Evolutionary conservation across 2,888 invertebrate genomes (phyloP), one percentile per base, ranked within the genome.

Genomic region (Andrena praecox): DNA sequence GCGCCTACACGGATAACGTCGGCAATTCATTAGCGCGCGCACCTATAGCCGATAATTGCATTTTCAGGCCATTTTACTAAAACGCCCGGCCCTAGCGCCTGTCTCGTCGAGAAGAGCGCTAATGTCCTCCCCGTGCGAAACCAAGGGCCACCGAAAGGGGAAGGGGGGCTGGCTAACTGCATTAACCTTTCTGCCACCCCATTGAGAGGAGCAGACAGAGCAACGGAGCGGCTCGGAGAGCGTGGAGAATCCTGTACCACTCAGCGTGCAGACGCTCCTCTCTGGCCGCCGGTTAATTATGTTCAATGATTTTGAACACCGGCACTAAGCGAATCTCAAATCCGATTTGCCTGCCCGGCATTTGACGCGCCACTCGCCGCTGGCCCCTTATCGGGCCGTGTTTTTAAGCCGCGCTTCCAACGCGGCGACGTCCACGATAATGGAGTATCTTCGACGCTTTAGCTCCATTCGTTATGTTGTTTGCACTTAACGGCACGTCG

Each of bases 41-140:
- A 93, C 92, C 93, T 93, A 93, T 91, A 93, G 92, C 90, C 92
- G 93, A 93, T 93, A 93, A 93, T 93, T 93, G 91, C 91, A 93
- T 93, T 93, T 93, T 92, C 93, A 91, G 87, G 91, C 91, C 93
- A 93, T 93, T 93, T 93, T 93, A 91, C 92, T 92, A 91, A 92
- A 93, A 92, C 90, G 92, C 89, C 88, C 87, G 89, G 84, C 85
- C 86, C 86, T 81, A 84, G 88, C 87, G 87, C 87, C 87, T 85
- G 84, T 85, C 89, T 85, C 83, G 87, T 68, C 75, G 81, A 82
- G 77, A 84, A 90, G 88, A 88, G 86, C 88, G 89, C 89, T 89
- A 87, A 88, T 88, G 84, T 82, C 75, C 86, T 80, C 35, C 42
- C 89, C 81, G 88, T 85, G 87, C 79, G 89, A 90, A 91, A 91